Evolutionary conservation across 2,888 invertebrate genomes (phyloP), one percentile per base, ranked within the genome.

Genomic region (Lacanobia wlatinum): DNA sequence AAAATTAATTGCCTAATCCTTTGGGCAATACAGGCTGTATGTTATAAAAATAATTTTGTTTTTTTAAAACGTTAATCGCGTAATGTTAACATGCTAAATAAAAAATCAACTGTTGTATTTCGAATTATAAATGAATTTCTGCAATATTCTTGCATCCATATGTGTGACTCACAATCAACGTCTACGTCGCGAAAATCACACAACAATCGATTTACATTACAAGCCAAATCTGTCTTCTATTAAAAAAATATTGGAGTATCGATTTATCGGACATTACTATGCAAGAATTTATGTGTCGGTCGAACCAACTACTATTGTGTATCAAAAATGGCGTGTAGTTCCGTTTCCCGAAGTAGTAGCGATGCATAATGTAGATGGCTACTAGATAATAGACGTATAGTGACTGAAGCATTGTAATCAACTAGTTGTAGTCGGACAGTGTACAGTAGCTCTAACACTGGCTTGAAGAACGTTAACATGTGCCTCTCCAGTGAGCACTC

Each of bases 371-470:
- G 75, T 83, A 78, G 75, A 80, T 76, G 62, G 73, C 80, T 83
- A 75, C 73, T 75, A 78, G 73, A 76, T 80, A 73, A 80, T 75
- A 53, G 79, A 79, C 67, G 73, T 75, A 82, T 76, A 79, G 73
- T 83, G 70, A 73, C 40, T 65, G 61, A 64, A 64, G 81, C 69
- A 62, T 67, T 62, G 67, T 64, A 59, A 55, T 48, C 53, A 59
- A 58, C 52, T 73, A 73, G 65, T 66, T 63, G 66, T 84, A 76
- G 67, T 73, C 46, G 70, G 78, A 68, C 66, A 75, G 58, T 83
- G 76, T 87, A 77, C 70, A 75, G 75, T 78, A 76, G 78, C 84
- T 67, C 82, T 89, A 88, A 90, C 87, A 86, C 79, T 80, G 87
- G 87, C 88, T 88, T 83, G 74, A 82, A 80, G 34, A 84, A 78